These are phyloP conservation scores for Colossoma macropomum DNA, from an alignment of 2,113 vertebrate species.

Conservation along the genomic window DNA sequence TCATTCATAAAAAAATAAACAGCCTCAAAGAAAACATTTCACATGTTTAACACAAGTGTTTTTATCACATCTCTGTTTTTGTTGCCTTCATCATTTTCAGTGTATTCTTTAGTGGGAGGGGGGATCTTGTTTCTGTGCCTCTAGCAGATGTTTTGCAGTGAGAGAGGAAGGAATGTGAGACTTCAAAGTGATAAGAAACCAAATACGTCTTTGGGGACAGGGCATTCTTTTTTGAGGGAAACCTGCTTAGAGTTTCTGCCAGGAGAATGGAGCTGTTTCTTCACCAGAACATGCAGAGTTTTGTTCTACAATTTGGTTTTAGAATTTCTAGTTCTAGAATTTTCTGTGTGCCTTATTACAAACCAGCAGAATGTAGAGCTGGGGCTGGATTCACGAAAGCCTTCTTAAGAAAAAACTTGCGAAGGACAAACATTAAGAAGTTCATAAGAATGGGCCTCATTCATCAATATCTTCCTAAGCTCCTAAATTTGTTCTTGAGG, in stretches of 20 bases:
- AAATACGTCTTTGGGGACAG: conserved; percentile 65
- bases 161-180: conserved; percentile 57
- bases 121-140: neutral
- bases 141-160: conserved; percentile 62
- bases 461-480: no score
- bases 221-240: conserved; percentile 48
- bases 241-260: conserved; percentile 46
- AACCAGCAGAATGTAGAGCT: neutral
- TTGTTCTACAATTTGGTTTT: neutral
- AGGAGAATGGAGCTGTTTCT: neutral
- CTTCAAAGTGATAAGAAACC: conserved; percentile 72
- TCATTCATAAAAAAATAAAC: neutral
- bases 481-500: no score
- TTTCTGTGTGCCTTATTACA: neutral
- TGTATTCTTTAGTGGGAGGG: neutral
- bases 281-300: neutral
- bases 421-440: no score
- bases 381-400: neutral
- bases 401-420: no score
- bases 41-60: neutral
- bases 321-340: neutral
- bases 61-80: neutral
- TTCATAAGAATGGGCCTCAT: no score
- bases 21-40: neutral
- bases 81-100: neutral